Evolutionary conservation across 2,888 invertebrate species (phyloP), one percentile per base, ranked within the genome.

Genomic region (Cylindroiulus punctatus): DNA sequence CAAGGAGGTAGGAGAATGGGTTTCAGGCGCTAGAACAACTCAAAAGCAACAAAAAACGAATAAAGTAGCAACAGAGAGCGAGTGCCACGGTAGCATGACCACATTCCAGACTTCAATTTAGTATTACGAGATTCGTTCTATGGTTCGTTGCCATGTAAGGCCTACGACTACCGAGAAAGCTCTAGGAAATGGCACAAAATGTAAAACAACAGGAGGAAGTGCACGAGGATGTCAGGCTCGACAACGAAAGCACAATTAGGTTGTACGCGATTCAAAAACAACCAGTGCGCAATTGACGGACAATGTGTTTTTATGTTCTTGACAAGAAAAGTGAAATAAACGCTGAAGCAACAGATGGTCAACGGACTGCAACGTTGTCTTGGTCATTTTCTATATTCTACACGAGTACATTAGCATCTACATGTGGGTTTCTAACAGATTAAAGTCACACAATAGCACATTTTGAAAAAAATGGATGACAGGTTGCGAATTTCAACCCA

Each of bases 81-180:
- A 52, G 85, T 85, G 76, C 85, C 57, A 85, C 86, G 82, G 86
- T 86, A 86, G 86, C 86, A 26, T 86, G 82, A 86, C 86, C 86
- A 86, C 86, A 86, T 86, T 86, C 86, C 86, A 76, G 47, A 86
- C 86, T 86, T 86, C 86, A 86, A 81, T 82, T 86, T 86, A 26
- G 36, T 47, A 65, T 85, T 85, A 40, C 57, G 83, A 83, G 76
- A 76, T 26, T 76, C 76, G 26, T 76, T 76, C 76, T 76, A 76
- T 30, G 76, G 76, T 76, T 76, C 76, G 76, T 76, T 76, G 76
- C 76, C 76, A 76, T 76, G 76, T 76, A 76, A 30, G 76, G 76
- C 30, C 30, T 76, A 30, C 14, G 84, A 84, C 47, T 42, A 47
- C 3, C 36, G 5, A 40, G 47, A n/a, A 8, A 84, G 84, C 84